These are phyloP conservation scores for Clamator glandarius DNA, from an alignment of 2,797 vertebrate genomes.

Conservation along the genomic window DNA sequence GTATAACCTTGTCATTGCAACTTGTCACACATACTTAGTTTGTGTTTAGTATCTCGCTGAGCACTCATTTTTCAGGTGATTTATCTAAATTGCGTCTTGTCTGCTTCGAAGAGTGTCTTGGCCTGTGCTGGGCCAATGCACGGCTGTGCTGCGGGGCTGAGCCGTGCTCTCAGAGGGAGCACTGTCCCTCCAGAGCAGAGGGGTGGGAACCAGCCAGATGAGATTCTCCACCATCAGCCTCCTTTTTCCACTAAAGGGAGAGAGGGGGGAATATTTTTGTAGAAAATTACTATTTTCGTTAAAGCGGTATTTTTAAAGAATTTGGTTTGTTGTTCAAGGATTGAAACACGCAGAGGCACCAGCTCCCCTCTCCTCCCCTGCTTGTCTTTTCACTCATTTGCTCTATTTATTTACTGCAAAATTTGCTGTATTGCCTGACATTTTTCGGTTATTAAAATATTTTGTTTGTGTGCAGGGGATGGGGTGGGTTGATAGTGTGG, in stretches of 20 bases:
- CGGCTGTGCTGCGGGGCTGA: rapidly evolving
- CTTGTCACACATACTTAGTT: constrained; percentile 23
- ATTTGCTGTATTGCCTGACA: constrained; percentile 35
- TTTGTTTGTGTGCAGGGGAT: constrained; percentile 55
- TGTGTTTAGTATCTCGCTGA: neutral
- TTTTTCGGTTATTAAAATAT: constrained; percentile 53
- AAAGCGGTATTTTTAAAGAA: neutral
- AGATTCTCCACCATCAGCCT: neutral
- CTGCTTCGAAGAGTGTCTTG: rapidly evolving
- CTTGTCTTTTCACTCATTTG: constrained; percentile 11
- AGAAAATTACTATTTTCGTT: neutral
- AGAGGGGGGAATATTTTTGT: neutral
- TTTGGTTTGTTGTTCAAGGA: neutral
- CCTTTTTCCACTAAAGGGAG: neutral
- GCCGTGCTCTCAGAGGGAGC: rapidly evolving
- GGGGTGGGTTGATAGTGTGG: neutral
- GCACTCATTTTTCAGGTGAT: neutral
- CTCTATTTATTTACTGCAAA: constrained; percentile 49
- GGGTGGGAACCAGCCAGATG: neutral
- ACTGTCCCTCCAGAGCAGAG: neutral
- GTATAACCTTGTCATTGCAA: neutral
- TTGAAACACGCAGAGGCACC: neutral
- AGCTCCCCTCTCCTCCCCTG: neutral
- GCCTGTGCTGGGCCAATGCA: neutral
- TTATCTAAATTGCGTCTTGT: neutral